A percentile compares a stretch with the other conserved stretches of the same genome.
Conservation (phyloP, 2,797 vertebrate species). For the Lophius americanus region DNA sequence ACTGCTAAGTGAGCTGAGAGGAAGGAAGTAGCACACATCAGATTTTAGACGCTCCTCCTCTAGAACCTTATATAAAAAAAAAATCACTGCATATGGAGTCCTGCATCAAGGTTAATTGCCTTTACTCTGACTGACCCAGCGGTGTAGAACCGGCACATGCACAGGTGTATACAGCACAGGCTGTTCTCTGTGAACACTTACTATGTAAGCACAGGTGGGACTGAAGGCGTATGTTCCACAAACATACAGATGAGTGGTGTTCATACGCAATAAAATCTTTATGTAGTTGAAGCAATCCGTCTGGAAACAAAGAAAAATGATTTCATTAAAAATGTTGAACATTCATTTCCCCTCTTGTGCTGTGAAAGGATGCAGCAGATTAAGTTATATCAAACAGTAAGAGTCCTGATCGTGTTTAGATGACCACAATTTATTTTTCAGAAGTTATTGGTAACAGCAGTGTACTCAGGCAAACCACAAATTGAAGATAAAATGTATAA, state of each 20-base stretch:
- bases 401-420: no score
- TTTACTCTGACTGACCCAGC: slow-evolving; percentile 11
- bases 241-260: slow-evolving; percentile 91
- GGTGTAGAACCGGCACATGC: slow-evolving; percentile 11
- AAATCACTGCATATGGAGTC: slow-evolving; percentile 24
- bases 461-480: no score
- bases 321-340: not conserved
- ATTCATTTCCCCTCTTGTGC: not conserved
- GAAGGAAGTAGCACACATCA: slow-evolving; percentile 55
- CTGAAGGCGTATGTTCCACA: slow-evolving; percentile 97
- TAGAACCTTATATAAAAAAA: slow-evolving; percentile 52
- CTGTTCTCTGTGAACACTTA: slow-evolving; percentile 77
- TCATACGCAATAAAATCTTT: slow-evolving; percentile 92
- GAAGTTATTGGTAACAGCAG: not conserved
- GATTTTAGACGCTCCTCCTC: slow-evolving; percentile 44
- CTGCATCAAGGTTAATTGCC: slow-evolving; percentile 27
- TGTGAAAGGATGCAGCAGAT: no score
- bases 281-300: slow-evolving; percentile 98
- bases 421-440: not conserved
- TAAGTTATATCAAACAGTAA: no score
- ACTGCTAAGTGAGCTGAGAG: slow-evolving; percentile 60
- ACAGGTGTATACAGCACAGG: slow-evolving; percentile 9
- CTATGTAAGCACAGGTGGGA: slow-evolving; percentile 91
- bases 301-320: slow-evolving; percentile 68
- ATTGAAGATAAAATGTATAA: no score